Percentiles rank a stretch among this genome's conserved stretches.
phyloP scores from a whole-genome alignment of 2,797 vertebrate genomes.

The Aulostomus chinensis region DNA sequence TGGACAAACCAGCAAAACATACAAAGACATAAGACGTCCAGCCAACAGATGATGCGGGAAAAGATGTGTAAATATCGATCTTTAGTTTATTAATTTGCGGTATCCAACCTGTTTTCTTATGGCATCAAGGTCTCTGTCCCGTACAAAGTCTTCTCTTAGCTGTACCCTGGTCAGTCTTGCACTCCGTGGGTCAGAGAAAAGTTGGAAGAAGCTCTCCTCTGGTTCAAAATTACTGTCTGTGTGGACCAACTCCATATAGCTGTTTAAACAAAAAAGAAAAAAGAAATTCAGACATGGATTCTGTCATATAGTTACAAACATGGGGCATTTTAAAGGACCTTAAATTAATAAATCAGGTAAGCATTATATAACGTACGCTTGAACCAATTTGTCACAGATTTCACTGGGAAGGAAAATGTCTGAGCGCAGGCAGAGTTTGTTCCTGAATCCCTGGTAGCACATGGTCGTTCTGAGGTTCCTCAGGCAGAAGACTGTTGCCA shows the following conservation, averaged over 20 bases:
- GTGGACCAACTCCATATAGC: conserved; percentile 94
- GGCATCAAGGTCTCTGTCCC: conserved; percentile 93
- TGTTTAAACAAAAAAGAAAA: conserved; percentile 47
- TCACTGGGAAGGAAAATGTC: conserved; percentile 97
- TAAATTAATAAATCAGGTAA: neutral
- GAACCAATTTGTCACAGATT: conserved; percentile 96
- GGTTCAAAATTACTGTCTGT: conserved; percentile 90
- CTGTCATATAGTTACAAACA: neutral
- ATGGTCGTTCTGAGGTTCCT: conserved; percentile 93
- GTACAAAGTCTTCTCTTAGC: conserved; percentile 89
- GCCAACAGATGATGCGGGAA: too few relatives aligned
- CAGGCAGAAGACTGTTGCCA: conserved; percentile 92
- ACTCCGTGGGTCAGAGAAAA: conserved; percentile 94
- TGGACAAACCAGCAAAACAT: too few relatives aligned
- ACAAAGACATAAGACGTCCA: too few relatives aligned
- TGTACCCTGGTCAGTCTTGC: conserved; percentile 93
- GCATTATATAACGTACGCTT: conserved; percentile 80
- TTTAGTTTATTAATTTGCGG: too few relatives aligned
- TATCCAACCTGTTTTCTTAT: conserved; percentile 89
- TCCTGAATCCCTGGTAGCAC: conserved; percentile 90
- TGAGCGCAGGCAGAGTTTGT: conserved; percentile 86
- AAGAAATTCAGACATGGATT: neutral
- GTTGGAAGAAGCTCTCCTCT: conserved; percentile 94
- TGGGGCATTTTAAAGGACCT: neutral
- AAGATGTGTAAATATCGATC: too few relatives aligned